Percentiles rank a stretch among this genome's conserved stretches.
phyloP scores from a whole-genome alignment of 2,888 invertebrate species.

The Torymus tubicola region DNA sequence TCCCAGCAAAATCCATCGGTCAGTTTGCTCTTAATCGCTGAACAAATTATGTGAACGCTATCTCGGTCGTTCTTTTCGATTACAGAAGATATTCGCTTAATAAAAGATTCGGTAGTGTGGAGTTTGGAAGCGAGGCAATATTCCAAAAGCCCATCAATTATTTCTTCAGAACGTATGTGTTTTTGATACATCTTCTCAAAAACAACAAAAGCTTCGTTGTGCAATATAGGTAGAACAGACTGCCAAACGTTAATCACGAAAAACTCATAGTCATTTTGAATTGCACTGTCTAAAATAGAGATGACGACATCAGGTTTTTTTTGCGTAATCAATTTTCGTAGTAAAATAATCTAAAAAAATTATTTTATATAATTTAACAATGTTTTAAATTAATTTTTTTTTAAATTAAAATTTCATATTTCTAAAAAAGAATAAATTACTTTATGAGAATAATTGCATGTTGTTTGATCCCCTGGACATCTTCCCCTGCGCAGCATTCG shows the following conservation, averaged over 20 bases:
- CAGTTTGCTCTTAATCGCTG: slow-evolving; percentile 40
- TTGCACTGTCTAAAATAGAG: slow-evolving; percentile 29
- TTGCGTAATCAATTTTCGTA: slow-evolving; percentile 25
- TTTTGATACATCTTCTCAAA: slow-evolving; percentile 39
- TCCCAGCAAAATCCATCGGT: slow-evolving; percentile 61
- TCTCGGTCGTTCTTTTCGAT: slow-evolving; percentile 20
- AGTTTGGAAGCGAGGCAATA: slow-evolving; percentile 33
- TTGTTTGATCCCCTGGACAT: not conserved
- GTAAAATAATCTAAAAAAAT: slow-evolving; percentile 8
- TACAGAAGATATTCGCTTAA: slow-evolving; percentile 34
- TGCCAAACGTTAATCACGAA: slow-evolving; percentile 41
- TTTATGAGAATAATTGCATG: slow-evolving; percentile 32
- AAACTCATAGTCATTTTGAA: slow-evolving; percentile 14
- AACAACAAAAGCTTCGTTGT: slow-evolving; percentile 17
- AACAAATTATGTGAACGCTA: slow-evolving; percentile 37
- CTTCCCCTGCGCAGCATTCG: slow-evolving; percentile 30
- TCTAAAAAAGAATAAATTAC: slow-evolving; percentile 15
- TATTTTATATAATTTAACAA: no score
- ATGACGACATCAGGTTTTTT: not conserved
- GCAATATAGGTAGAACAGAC: slow-evolving; percentile 13
- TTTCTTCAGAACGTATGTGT: not conserved
- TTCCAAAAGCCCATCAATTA: slow-evolving; percentile 16
- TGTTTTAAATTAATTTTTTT: not conserved
- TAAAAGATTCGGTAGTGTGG: slow-evolving; percentile 32
- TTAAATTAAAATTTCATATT: not conserved